Evolutionary conservation across 2,113 vertebrate genomes (phyloP).

Genomic region (Galbula dea): DNA sequence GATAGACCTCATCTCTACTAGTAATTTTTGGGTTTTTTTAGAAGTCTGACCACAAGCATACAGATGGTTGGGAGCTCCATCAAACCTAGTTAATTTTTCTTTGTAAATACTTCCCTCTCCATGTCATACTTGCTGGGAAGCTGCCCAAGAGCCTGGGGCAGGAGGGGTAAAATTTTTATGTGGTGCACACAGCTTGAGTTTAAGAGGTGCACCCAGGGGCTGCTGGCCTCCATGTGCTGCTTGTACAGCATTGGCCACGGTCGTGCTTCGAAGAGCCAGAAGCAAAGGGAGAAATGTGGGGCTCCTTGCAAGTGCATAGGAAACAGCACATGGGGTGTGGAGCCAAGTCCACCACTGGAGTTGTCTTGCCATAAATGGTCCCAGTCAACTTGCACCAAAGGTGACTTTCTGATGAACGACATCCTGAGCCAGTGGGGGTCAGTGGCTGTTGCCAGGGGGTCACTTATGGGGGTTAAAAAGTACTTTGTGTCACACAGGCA

Average conservation of each 20-base stretch:
- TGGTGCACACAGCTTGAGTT: neutral
- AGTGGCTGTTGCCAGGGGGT: neutral
- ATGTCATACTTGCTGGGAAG: neutral
- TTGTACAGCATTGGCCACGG: neutral
- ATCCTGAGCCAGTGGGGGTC: accelerated
- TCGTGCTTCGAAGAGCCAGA: neutral
- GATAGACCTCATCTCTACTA: slow-evolving; percentile 11
- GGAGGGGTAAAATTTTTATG: neutral
- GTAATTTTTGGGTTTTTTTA: neutral
- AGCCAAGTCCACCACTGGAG: neutral
- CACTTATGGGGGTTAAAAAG: neutral
- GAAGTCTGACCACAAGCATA: slow-evolving; percentile 18
- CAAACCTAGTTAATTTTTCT: neutral
- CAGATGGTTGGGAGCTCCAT: slow-evolving; percentile 7
- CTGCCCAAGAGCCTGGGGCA: neutral
- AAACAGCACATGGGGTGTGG: neutral
- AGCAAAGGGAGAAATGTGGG: neutral
- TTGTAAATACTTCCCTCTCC: neutral
- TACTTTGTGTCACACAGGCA: neutral
- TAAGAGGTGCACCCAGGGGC: neutral
- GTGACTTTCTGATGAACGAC: neutral
- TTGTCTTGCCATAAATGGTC: neutral
- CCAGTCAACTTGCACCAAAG: neutral
- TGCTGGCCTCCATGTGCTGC: neutral
- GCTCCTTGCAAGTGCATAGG: neutral